Evolutionary conservation across 2,113 vertebrate species (phyloP).

Genomic region (Ammodytes marinus): DNA sequence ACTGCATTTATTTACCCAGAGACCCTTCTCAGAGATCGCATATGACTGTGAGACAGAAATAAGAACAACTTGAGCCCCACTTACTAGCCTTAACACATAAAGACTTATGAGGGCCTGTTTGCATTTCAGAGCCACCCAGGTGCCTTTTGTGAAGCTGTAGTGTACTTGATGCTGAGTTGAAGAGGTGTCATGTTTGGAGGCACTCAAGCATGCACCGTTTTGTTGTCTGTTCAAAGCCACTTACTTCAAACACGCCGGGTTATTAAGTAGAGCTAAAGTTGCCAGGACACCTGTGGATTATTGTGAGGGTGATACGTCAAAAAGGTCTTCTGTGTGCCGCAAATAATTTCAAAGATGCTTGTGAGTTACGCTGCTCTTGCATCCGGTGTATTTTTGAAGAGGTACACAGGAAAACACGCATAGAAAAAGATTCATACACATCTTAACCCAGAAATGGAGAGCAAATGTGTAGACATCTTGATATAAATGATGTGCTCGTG

Average conservation of each 20-base stretch:
- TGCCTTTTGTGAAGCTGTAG: slow-evolving; percentile 78
- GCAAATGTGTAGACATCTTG: slow-evolving; percentile 55
- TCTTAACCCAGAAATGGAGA: slow-evolving; percentile 52
- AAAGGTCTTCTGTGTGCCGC: slow-evolving; percentile 67
- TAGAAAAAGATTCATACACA: slow-evolving; percentile 37
- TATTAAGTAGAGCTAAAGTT: slow-evolving; percentile 80
- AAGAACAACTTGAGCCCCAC: slow-evolving; percentile 67
- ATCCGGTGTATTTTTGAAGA: slow-evolving; percentile 53
- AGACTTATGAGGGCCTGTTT: slow-evolving; percentile 78
- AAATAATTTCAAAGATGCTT: slow-evolving; percentile 73
- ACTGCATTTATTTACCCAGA: slow-evolving; percentile 70
- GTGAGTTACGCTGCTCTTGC: slow-evolving; percentile 47
- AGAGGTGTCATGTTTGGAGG: slow-evolving; percentile 80
- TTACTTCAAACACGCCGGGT: slow-evolving; percentile 77
- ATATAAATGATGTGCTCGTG: slow-evolving; percentile 43
- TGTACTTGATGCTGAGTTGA: slow-evolving; percentile 79
- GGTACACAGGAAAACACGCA: slow-evolving; percentile 31
- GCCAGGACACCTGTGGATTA: slow-evolving; percentile 81
- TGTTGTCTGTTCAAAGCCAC: slow-evolving; percentile 81
- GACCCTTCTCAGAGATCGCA: slow-evolving; percentile 52
- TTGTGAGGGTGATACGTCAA: slow-evolving; percentile 63
- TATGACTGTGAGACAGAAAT: slow-evolving; percentile 61
- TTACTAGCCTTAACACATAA: slow-evolving; percentile 72
- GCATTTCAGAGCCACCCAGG: slow-evolving; percentile 80
- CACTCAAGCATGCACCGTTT: slow-evolving; percentile 77